Evolutionary conservation across 2,888 invertebrate genomes (phyloP).

Genomic region (Sisyra terminalis): DNA sequence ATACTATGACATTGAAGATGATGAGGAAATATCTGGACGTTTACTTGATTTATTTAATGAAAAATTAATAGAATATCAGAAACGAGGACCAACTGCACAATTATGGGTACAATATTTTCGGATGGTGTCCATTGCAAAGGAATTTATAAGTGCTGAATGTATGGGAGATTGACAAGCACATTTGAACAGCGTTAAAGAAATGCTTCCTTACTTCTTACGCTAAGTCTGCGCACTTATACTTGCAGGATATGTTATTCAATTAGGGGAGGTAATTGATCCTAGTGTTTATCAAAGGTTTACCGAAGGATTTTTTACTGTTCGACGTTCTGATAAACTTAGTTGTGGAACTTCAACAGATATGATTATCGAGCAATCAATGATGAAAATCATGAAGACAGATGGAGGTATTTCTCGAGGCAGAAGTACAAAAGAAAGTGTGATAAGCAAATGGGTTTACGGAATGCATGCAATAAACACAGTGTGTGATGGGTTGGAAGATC

Average conservation of each 20-base stretch:
- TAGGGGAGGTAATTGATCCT: slow-evolving; percentile 16
- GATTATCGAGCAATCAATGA: slow-evolving; percentile 19
- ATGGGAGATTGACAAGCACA: slow-evolving; percentile 23
- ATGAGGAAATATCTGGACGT: slow-evolving; percentile 10
- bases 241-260: slow-evolving; percentile 11
- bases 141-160: slow-evolving; percentile 23
- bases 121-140: slow-evolving; percentile 21
- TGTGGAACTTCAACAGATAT: slow-evolving; percentile 23
- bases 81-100: slow-evolving; percentile 18
- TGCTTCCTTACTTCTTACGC: slow-evolving; percentile 13
- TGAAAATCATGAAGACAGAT: slow-evolving; percentile 22
- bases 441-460: slow-evolving; percentile 21
- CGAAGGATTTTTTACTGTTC: slow-evolving; percentile 14
- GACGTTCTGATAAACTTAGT: slow-evolving; percentile 22
- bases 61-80: slow-evolving; percentile 17
- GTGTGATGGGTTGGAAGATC: slow-evolving; percentile 8
- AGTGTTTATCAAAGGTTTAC: neutral
- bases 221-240: slow-evolving; percentile 1
- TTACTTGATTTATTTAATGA: slow-evolving; percentile 17
- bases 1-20: slow-evolving; percentile 19
- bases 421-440: slow-evolving; percentile 22
- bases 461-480: slow-evolving; percentile 18
- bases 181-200: slow-evolving; percentile 20
- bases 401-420: slow-evolving; percentile 23
- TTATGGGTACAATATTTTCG: slow-evolving; percentile 12